These are phyloP conservation scores for Lasioglossum baleicum DNA, from an alignment of 1,140 invertebrate species.

Conservation along the genomic window DNA sequence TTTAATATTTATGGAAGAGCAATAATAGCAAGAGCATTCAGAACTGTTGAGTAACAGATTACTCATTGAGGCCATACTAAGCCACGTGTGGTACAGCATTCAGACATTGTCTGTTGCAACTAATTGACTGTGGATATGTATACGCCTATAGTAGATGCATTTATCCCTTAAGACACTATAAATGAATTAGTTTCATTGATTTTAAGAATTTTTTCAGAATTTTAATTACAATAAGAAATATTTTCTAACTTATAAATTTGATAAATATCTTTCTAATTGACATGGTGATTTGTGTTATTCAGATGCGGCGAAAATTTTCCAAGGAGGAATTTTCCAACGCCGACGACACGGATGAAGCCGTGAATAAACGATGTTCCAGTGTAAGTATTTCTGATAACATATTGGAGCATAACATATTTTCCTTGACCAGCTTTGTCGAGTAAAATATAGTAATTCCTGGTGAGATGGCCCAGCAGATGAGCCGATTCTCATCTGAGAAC, in stretches of 20 bases:
- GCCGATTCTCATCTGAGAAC: too few relatives aligned
- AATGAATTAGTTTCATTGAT: too few relatives aligned
- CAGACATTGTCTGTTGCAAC: neutral
- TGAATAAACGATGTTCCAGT: slow-evolving; percentile 74
- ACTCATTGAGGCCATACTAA: neutral
- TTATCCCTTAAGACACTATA: too few relatives aligned
- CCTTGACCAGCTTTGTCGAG: too few relatives aligned
- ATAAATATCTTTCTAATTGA: neutral
- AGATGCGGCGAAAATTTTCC: slow-evolving; percentile 69
- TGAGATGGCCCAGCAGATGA: neutral
- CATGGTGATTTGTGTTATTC: slow-evolving; percentile 6
- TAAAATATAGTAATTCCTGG: neutral
- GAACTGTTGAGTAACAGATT: too few relatives aligned
- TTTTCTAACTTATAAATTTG: too few relatives aligned
- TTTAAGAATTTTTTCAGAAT: too few relatives aligned
- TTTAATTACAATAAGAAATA: too few relatives aligned
- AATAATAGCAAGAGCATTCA: too few relatives aligned
- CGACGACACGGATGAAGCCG: slow-evolving; percentile 74
- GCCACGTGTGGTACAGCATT: neutral
- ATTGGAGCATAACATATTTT: neutral
- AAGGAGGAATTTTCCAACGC: slow-evolving; percentile 75
- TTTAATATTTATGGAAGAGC: too few relatives aligned
- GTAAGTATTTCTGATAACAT: slow-evolving; percentile 60
- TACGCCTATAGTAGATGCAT: too few relatives aligned
- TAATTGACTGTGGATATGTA: too few relatives aligned